Evolutionary conservation across 2,888 invertebrate species (phyloP).

Genomic region (Monopis laevigella): DNA sequence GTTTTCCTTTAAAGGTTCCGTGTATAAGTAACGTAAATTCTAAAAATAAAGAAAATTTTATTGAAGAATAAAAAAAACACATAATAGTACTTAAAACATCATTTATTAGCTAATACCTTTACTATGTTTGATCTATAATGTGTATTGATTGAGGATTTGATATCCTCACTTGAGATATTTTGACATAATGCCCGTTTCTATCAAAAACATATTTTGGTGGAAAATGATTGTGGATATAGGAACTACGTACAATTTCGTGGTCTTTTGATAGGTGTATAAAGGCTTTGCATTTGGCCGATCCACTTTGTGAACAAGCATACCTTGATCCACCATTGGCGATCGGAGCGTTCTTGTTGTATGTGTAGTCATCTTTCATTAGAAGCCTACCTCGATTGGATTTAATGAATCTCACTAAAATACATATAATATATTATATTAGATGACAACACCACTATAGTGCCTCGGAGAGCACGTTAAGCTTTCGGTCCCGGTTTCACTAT

Average conservation of each 20-base stretch:
- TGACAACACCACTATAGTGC: too few species aligned
- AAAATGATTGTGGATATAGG: conserved; percentile 26
- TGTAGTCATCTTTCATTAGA: conserved; percentile 22
- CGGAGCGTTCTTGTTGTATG: conserved; percentile 1
- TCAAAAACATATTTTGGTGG: conserved; percentile 17
- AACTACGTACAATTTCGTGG: conserved; percentile 23
- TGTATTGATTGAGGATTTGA: too few species aligned
- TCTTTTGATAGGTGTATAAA: conserved; percentile 25
- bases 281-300: conserved; percentile 28
- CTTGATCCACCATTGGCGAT: conserved; percentile 21
- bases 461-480: too few species aligned
- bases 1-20: too few species aligned
- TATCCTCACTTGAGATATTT: too few species aligned
- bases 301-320: conserved; percentile 27
- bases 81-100: too few species aligned
- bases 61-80: too few species aligned
- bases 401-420: not conserved
- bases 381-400: conserved; percentile 17
- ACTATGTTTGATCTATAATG: too few species aligned
- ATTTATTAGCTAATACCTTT: too few species aligned
- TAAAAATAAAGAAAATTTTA: too few species aligned
- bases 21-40: too few species aligned
- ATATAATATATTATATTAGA: not conserved
- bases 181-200: conserved; percentile 5
- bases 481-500: too few species aligned